Conservation (phyloP, 2,113 vertebrate genomes). For the Chaenocephalus aceratus region DNA sequence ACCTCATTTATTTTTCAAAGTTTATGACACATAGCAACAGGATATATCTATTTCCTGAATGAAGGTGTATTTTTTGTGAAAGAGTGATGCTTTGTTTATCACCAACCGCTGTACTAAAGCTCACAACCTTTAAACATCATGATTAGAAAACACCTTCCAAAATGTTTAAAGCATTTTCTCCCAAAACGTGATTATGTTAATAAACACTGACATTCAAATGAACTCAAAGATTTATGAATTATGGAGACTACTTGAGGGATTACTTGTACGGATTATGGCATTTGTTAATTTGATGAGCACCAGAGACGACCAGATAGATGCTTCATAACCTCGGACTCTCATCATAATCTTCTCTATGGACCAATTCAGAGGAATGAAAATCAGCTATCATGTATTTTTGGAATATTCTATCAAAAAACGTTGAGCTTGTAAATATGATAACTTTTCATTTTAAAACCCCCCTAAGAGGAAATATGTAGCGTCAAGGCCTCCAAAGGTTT, state of each 20-base stretch:
- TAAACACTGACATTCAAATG: constrained; percentile 68
- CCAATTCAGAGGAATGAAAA: constrained; percentile 60
- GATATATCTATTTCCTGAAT: constrained; percentile 6
- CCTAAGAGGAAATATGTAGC: constrained; percentile 61
- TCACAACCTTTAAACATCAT: constrained; percentile 26
- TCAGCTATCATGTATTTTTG: constrained; percentile 56
- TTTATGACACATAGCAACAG: constrained; percentile 2
- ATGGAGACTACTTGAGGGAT: constrained; percentile 57
- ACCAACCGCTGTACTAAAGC: constrained; percentile 18
- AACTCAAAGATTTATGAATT: constrained; percentile 60
- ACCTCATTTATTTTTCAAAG: constrained; percentile 23
- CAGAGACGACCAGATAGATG: constrained; percentile 44
- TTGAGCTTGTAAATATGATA: constrained; percentile 71
- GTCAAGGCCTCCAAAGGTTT: constrained; percentile 40
- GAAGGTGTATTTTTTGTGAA: constrained; percentile 10
- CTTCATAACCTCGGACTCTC: constrained; percentile 47
- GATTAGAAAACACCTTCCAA: constrained; percentile 50
- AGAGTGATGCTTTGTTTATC: constrained; percentile 30
- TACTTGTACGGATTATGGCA: constrained; percentile 56
- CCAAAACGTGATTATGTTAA: constrained; percentile 70
- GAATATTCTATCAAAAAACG: constrained; percentile 36
- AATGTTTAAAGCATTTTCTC: constrained; percentile 18
- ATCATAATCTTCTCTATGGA: constrained; percentile 52
- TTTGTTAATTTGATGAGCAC: constrained; percentile 68
- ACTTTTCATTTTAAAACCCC: constrained; percentile 11